A percentile compares a stretch with the other conserved stretches of the same genome.
Conservation (phyloP, 2,797 vertebrate genomes). For the Siniperca obscura region DNA sequence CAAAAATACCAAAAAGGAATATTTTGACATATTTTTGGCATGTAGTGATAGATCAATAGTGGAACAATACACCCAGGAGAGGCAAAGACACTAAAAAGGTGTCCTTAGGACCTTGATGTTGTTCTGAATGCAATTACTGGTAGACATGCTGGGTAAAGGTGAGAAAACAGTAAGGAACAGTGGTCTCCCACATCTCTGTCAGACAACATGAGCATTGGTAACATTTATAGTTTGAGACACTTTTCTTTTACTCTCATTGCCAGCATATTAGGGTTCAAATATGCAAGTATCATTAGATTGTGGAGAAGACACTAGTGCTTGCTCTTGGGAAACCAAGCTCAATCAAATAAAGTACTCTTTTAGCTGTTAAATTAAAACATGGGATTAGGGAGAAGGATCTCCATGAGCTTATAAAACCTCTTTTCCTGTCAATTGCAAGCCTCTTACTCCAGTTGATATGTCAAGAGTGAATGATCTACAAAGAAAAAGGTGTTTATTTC, state of each 20-base stretch:
- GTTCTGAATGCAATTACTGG: slow-evolving; percentile 3
- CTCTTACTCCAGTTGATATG: slow-evolving; percentile 23
- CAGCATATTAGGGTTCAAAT: slow-evolving; percentile 19
- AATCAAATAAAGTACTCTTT: slow-evolving; percentile 46
- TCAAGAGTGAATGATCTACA: slow-evolving; percentile 33
- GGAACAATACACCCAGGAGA: background rate
- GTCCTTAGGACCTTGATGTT: slow-evolving; percentile 5
- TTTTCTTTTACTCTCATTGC: slow-evolving; percentile 16
- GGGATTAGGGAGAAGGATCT: slow-evolving; percentile 29
- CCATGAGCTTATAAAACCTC: slow-evolving; percentile 29
- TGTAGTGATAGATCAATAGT: background rate
- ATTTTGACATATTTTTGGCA: slow-evolving; percentile 17
- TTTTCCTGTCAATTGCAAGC: slow-evolving; percentile 23
- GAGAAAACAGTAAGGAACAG: slow-evolving; percentile 22
- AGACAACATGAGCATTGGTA: background rate
- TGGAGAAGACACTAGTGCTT: slow-evolving; percentile 19
- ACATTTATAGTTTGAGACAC: background rate
- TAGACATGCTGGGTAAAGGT: slow-evolving; percentile 6
- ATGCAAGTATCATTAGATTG: slow-evolving; percentile 33
- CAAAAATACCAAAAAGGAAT: slow-evolving; percentile 1
- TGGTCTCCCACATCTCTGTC: slow-evolving; percentile 7
- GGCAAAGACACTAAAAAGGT: background rate
- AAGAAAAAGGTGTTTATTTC: slow-evolving; percentile 27
- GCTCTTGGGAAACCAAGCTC: slow-evolving; percentile 29
- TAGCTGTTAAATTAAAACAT: slow-evolving; percentile 54